Base-by-base conservation (phyloP, 2,113 vertebrate genomes). In the Plestiodon gilberti region DNA sequence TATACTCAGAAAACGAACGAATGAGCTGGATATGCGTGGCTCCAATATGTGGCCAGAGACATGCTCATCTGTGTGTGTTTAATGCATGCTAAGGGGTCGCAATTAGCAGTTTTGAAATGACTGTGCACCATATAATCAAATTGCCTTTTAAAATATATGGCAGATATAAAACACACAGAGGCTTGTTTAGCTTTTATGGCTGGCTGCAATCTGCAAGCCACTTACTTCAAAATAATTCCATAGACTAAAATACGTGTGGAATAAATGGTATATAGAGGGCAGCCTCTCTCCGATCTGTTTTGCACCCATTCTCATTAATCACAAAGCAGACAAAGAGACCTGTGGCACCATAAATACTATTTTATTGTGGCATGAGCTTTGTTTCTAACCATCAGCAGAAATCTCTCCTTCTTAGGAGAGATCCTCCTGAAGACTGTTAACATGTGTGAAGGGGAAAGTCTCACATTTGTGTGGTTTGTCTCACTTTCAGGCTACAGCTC, bases 281-380 rank as follows among this genome's bases (percentile, higher is more conserved):
- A 38, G 43, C 23, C 61, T 74, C 11, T 33, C 30, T 13, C 33
- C 1, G n/a, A 78, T 43, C 25, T 75, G 70, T 76, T 33, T 48
- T 64, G 82, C 90, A 62, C 91, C 89, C 87, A 90, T 92, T 93
- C 85, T 93, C 87, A 92, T 90, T 94, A 93, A 94, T 95, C 92
- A 86, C 79, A 91, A 35, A 38, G 9, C 38, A 18, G 35, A 7
- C 57, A 52, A 48, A 86, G 61, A 86, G 38, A 48, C n/a, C n/a
- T 48, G 48, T 64, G 22, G 57, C 15, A 52, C 33, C 59, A 52
- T 3, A 35, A 64, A 62, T 40, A 11, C 52, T 57, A 15, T 20
- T 57, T 59, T 25, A 69, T 30, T 69, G 43, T 57, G 22, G 67
- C 6, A 5, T 10, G 2, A 38, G 40, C 57, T 65, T 43, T 65